Percentiles rank a stretch among this genome's conserved stretches.
Conservation (phyloP, 2,797 vertebrate genomes). For the Lepidocolaptes lacrymiger region DNA sequence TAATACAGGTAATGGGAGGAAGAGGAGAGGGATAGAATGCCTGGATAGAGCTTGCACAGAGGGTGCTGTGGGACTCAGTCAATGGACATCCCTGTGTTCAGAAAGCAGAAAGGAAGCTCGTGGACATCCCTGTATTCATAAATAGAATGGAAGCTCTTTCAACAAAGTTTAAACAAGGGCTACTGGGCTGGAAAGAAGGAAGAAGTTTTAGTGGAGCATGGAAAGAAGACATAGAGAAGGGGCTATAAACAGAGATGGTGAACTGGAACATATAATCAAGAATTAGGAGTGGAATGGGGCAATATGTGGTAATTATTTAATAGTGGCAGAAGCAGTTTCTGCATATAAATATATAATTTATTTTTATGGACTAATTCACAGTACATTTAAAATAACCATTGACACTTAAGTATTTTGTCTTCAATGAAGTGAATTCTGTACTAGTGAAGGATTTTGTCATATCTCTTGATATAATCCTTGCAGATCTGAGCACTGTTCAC, state of each 20-base stretch:
- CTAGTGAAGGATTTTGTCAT: background rate
- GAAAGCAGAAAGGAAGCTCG: background rate
- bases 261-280: background rate
- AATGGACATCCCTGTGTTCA: background rate
- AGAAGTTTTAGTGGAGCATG: background rate
- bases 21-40: background rate
- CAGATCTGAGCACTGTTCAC: conserved; percentile 32
- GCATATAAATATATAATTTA: background rate
- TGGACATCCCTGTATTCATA: background rate
- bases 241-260: background rate
- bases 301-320: background rate
- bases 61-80: background rate
- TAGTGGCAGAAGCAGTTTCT: background rate
- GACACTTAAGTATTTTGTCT: no score
- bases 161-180: background rate
- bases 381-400: background rate
- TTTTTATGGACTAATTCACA: background rate
- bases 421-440: background rate
- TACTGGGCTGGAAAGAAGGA: background rate
- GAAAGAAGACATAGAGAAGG: background rate
- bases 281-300: background rate
- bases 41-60: background rate
- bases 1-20: fast-evolving
- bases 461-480: background rate
- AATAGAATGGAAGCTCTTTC: background rate